Evolutionary conservation across 2,797 vertebrate genomes (phyloP).

Genomic region (Pipistrellus pipistrellus): DNA sequence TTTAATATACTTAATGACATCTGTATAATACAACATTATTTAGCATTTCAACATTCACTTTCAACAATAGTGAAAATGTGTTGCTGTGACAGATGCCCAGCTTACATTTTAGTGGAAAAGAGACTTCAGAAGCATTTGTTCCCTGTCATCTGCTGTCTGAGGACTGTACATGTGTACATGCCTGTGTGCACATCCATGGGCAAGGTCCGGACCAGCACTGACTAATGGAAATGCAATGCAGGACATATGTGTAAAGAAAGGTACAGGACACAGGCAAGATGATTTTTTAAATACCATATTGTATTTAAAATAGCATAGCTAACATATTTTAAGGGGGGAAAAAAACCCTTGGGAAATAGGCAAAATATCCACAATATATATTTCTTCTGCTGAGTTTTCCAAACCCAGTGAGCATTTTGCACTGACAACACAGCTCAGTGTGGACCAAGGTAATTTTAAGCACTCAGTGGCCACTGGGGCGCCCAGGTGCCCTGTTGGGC

Average conservation of each 20-base stretch:
- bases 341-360: no score
- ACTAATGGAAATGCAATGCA: not conserved
- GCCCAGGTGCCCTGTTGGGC: not conserved
- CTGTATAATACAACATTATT: not conserved
- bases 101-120: not conserved
- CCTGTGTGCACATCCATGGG: not conserved
- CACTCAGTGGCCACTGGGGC: no score
- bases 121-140: not conserved
- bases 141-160: not conserved
- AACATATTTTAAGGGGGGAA: not conserved
- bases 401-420: not conserved
- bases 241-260: not conserved
- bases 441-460: not conserved
- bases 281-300: not conserved
- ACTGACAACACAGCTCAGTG: fast-evolving
- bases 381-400: not conserved
- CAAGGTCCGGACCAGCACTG: not conserved
- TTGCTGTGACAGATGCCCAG: not conserved
- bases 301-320: not conserved
- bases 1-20: not conserved
- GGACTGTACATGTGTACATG: not conserved
- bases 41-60: not conserved
- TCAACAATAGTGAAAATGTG: not conserved
- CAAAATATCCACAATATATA: not conserved
- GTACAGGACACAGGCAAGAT: not conserved